Percentiles rank a stretch among this genome's conserved stretches.
phyloP scores from a whole-genome alignment of 2,797 vertebrate genomes.

The Crocodylus rhombifer region DNA sequence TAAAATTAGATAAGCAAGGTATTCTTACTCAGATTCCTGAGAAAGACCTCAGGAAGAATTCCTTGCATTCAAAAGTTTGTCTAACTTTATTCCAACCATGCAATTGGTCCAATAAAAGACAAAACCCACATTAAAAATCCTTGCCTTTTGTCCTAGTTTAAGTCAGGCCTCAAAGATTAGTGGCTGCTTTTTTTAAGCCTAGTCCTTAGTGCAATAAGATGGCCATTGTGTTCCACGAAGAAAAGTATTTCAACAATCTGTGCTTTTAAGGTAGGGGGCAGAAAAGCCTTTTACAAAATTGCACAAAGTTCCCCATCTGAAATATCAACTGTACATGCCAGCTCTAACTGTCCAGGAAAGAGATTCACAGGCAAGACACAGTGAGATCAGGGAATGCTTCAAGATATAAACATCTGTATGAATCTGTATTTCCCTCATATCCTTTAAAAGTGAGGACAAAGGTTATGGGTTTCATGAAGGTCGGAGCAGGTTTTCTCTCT shows the following conservation, averaged over 20 bases:
- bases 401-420: not conserved
- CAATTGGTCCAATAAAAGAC: too few species aligned
- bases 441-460: not conserved
- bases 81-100: too few species aligned
- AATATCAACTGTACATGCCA: not conserved
- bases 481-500: not conserved
- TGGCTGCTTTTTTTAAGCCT: not conserved
- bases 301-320: too few species aligned
- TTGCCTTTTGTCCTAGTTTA: not conserved
- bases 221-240: not conserved
- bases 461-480: not conserved
- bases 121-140: too few species aligned
- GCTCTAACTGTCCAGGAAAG: not conserved
- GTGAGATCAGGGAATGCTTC: not conserved
- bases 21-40: too few species aligned
- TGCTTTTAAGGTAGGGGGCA: not conserved
- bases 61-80: too few species aligned
- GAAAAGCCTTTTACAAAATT: too few species aligned
- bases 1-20: too few species aligned
- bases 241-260: not conserved
- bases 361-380: not conserved
- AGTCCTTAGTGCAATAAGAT: not conserved
- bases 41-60: too few species aligned
- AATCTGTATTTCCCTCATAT: not conserved
- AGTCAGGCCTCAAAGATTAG: not conserved